Base-by-base conservation (phyloP, 2,113 vertebrate genomes). In the Salvelinus namaycush region DNA sequence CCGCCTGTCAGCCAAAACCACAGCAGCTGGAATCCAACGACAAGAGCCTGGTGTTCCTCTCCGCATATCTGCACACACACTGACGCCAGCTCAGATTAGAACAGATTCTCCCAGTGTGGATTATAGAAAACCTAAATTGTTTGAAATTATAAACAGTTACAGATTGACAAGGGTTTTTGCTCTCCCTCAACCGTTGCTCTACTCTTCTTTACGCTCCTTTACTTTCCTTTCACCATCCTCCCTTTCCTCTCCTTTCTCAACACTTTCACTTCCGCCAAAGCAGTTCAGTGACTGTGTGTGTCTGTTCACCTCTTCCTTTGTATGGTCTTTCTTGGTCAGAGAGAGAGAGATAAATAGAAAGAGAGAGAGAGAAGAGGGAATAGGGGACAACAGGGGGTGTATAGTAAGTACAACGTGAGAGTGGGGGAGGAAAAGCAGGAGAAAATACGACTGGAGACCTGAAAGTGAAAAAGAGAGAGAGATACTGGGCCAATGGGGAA, bases 301-400 rank as follows among this genome's bases (percentile, higher is more conserved):
- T 57, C 3, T 57, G 16, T 57, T 13, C 3, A 57, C 12, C 51
- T 57, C 13, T 57, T 57, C 12, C 5, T 57, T 13, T 57, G 3
- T 18, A 20, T 57, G 12, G 12, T 57, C 16, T 57, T 57, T 57
- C 12, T 57, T 3, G 18, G 3, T 57, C 64, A 26, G 76, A 74
- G 81, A 20, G 67, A 20, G 67, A 68, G 72, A 68, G 65, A 81
- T 66, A 67, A 73, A 71, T 69, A 73, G 64, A 73, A 72, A 70
- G 67, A 76, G 65, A 39, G 76, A 13, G 11, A 39, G 68, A 70
- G 69, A 71, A 5, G 27, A 49, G 66, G 49, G 39, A 8, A 31
- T 26, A 68, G 69, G 18, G 34, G 13, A 11, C 51, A 57, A 57
- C 51, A 57, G 5, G 13, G 51, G 16, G 16, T 13, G 51, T 20